Base-by-base conservation (phyloP, 1,140 invertebrate genomes). In the Aphidius ervi region DNA sequence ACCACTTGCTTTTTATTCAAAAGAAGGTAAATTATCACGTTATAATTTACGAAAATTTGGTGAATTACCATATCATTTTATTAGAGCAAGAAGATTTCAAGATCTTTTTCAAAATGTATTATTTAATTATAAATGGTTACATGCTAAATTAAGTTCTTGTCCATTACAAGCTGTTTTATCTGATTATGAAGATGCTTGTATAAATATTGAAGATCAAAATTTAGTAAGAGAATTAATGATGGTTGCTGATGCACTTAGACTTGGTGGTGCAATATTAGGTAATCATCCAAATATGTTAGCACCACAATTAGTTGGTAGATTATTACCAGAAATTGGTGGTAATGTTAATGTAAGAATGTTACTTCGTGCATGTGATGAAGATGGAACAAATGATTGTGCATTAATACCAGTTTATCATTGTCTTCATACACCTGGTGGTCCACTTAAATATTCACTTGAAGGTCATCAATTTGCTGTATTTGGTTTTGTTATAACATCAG, bases 391-490 rank as follows among this genome's bases (percentile, higher is more conserved):
- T 55, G 86, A 97, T 71, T 97, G 94, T 72, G 90, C 94, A 16
- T 79, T 99, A 8, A 82, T 98, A 54, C 96, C 97, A 0, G 84
- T 93, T 0, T 95, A 96, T 78, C 95, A 98, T 76, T 98, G 95
- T 72, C 81, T 98, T 55, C 96, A 98, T 71, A 98, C 96, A 1
- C 97, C 97, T 16, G 97, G 97, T 54, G 97, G 97, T 42, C 97
- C 97, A 1, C 81, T 99, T 0, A 98, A 98, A 88, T 98, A 97
- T 73, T 98, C 95, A 1, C 75, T 99, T 46, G 97, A 99, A 82
- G 95, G 95, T 3, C 96, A 99, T 81, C 94, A 95, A 70, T 99
- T 98, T 78, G 96, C 96, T 0, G 94, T 98, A 0, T 98, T 98
- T 78, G 95, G 92, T 9, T 95, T 98, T 67, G 90, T 88, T 49